Conservation (phyloP, 2,888 invertebrate species). For the Scrobipalpa atriplicella region DNA sequence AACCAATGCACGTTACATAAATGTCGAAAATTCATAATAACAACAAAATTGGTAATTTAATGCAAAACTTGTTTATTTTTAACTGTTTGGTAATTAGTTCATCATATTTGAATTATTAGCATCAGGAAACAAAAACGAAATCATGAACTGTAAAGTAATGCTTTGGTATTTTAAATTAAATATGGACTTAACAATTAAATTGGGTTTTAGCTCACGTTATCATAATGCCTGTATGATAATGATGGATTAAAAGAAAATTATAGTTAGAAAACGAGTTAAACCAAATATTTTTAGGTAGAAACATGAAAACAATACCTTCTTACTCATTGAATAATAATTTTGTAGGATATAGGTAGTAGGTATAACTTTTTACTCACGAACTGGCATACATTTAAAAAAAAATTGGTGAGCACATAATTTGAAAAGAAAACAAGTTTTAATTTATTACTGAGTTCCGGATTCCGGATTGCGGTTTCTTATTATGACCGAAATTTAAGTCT, state of each 20-base stretch:
- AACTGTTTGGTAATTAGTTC: neutral
- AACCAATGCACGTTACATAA: neutral
- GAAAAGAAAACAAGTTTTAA: neutral
- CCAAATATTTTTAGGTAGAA: neutral
- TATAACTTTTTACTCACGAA: too few relatives aligned
- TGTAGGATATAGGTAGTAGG: too few relatives aligned
- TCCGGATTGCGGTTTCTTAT: conserved; percentile 36
- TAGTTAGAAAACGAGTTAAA: neutral
- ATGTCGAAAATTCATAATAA: neutral
- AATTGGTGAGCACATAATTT: neutral
- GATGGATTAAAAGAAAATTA: neutral
- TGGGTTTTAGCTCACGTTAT: neutral
- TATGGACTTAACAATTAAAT: neutral
- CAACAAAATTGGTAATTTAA: neutral
- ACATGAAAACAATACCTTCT: conserved; percentile 6
- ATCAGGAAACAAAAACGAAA: neutral
- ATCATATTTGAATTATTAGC: neutral
- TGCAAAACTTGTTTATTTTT: neutral
- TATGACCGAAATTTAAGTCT: conserved; percentile 45
- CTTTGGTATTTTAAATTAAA: neutral
- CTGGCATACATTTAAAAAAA: too few relatives aligned
- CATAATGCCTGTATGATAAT: neutral
- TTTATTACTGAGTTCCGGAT: conserved; percentile 5
- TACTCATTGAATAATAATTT: too few relatives aligned
- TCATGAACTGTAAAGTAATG: neutral